Percentiles rank a stretch among this genome's conserved stretches.
Conservation (phyloP, 2,888 invertebrate genomes). For the Heliconius cydno region DNA sequence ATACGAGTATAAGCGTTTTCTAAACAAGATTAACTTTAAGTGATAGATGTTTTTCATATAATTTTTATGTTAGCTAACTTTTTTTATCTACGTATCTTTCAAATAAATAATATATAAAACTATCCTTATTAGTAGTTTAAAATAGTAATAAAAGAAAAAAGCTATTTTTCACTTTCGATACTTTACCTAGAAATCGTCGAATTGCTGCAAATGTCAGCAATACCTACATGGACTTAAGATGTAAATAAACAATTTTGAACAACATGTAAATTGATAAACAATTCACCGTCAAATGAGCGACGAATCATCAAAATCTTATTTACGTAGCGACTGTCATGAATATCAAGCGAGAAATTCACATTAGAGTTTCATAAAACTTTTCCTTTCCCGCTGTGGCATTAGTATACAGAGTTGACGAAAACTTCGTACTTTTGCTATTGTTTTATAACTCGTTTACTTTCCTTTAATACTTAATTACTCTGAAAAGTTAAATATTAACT, state of each 20-base stretch:
- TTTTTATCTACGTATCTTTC: neutral
- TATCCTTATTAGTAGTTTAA: too few species aligned
- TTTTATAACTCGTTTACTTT: constrained; percentile 27
- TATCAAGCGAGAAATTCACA: constrained; percentile 50
- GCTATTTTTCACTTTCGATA: too few species aligned
- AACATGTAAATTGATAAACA: neutral
- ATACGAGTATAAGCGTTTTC: constrained; percentile 29
- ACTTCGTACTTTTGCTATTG: constrained; percentile 33
- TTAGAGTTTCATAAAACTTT: constrained; percentile 57
- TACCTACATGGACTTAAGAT: neutral
- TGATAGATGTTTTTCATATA: constrained; percentile 1
- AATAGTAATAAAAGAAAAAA: too few species aligned
- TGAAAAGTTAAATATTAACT: neutral
- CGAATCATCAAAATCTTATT: constrained; percentile 16
- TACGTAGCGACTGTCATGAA: constrained; percentile 30
- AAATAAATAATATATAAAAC: neutral
- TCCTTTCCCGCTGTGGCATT: constrained; percentile 49
- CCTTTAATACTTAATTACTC: neutral
- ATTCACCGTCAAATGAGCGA: neutral
- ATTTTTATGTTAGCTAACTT: neutral
- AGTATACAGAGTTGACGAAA: constrained; percentile 54
- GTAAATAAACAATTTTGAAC: neutral
- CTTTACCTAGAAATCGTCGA: too few species aligned
- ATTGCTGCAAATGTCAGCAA: too few species aligned
- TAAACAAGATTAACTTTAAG: constrained; percentile 29